A percentile compares a stretch with the other conserved stretches of the same genome.
Evolutionary conservation across 2,888 invertebrate species (phyloP).

Genomic region (Bembecia ichneumoniformis): DNA sequence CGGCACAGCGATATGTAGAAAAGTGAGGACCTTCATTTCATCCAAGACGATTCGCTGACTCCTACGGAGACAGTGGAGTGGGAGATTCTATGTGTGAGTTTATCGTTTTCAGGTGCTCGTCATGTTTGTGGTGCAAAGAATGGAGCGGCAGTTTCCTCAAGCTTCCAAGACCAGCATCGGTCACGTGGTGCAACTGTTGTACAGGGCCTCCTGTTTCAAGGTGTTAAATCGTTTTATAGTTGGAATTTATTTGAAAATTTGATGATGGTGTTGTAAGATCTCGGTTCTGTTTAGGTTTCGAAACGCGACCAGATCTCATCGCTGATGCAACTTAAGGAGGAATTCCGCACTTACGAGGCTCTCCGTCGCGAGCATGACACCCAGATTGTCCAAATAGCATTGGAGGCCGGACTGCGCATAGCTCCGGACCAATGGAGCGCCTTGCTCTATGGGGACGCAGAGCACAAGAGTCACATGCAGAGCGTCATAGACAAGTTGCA

Average conservation of each 20-base stretch:
- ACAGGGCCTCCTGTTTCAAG: slow-evolving; percentile 98
- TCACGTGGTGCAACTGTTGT: slow-evolving; percentile 97
- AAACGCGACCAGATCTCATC: slow-evolving; percentile 98
- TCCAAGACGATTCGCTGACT: no score
- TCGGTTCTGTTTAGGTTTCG: slow-evolving; percentile 84
- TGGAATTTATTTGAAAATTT: no score
- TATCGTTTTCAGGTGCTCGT: slow-evolving; percentile 78
- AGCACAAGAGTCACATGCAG: slow-evolving; percentile 98
- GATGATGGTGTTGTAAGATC: no score
- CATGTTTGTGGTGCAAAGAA: slow-evolving; percentile 97
- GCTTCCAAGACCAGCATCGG: slow-evolving; percentile 99
- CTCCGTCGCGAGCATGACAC: slow-evolving; percentile 96
- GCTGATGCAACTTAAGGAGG: slow-evolving; percentile 97
- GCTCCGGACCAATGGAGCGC: slow-evolving; percentile 99
- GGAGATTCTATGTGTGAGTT: background rate
- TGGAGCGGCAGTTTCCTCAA: slow-evolving; percentile 95
- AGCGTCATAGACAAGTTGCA: slow-evolving; percentile 87
- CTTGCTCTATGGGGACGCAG: slow-evolving; percentile 93
- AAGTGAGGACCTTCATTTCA: slow-evolving; percentile 59
- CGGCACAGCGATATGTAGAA: slow-evolving; percentile 92
- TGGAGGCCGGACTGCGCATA: slow-evolving; percentile 95
- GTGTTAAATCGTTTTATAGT: slow-evolving; percentile 60
- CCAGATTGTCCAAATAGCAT: slow-evolving; percentile 98
- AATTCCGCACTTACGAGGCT: slow-evolving; percentile 95
- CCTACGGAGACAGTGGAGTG: background rate